Conservation (phyloP, 2,113 vertebrate genomes). For the Cinclus cinclus region DNA sequence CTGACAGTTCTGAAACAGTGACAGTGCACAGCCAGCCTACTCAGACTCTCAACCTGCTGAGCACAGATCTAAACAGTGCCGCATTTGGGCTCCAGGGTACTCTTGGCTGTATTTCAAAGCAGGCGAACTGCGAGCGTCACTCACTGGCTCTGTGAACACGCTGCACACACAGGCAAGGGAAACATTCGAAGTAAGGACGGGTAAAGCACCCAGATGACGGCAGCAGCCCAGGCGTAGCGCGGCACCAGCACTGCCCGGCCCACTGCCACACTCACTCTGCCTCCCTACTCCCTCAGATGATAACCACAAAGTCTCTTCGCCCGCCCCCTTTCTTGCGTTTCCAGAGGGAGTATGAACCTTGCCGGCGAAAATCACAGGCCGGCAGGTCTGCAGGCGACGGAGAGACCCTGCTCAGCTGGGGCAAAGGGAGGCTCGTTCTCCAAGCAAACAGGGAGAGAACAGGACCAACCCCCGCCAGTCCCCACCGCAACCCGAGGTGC, state of each 20-base stretch:
- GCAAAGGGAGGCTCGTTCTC: not conserved
- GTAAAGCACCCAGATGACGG: accelerated
- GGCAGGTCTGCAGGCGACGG: not conserved
- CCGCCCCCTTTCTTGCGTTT: accelerated
- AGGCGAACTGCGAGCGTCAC: not conserved
- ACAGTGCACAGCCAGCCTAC: not conserved
- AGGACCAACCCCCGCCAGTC: accelerated
- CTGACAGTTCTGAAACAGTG: not conserved
- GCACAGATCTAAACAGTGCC: accelerated
- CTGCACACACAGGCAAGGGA: not conserved
- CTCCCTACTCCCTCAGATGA: not conserved
- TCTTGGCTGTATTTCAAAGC: not conserved
- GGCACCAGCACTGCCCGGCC: not conserved
- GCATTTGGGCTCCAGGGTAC: not conserved
- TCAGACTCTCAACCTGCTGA: not conserved
- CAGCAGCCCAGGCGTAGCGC: not conserved
- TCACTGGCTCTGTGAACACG: not conserved
- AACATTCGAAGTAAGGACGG: accelerated
- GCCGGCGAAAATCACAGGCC: not conserved
- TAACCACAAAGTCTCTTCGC: accelerated
- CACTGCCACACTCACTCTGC: not conserved
- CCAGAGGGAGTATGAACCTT: not conserved
- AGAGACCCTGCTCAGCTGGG: not conserved
- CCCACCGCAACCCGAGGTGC: accelerated
- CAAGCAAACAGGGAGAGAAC: not conserved